Base-by-base conservation (phyloP, 2,113 vertebrate species). In the Condylura cristata region DNA sequence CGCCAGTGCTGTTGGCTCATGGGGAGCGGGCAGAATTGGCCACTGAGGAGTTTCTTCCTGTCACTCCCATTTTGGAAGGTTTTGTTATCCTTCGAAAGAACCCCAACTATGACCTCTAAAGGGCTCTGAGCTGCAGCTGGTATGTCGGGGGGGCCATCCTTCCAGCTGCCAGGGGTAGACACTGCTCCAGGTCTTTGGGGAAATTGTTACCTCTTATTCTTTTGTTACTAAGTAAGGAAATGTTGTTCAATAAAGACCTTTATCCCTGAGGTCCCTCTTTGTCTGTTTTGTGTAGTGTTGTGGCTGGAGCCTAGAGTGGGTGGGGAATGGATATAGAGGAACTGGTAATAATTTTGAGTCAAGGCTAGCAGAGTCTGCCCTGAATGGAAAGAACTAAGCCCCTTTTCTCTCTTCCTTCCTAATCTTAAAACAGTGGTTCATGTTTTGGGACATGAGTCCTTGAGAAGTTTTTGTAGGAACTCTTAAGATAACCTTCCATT, bases 61-160 rank as follows among this genome's bases (percentile, higher is more conserved):
- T 99, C 97, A 99, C 99, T 0, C 99, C 99, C 93, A 99, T 99
- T 94, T 97, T 99, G 87, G 99, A 99, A 97, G 99, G 99, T 83
- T 99, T 99, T 78, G 99, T 99, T 85, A 99, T 99, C 94, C 99
- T 99, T 41, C 99, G 99, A 95, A 99, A 99, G 97, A 99, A 99
- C 96, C 99, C 99, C 89, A 99, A 99, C 98, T 99, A 99, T 0
- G 99, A 99, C 0, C 98, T 99, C 95, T 98, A 95, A 98, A 37
- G 63, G 86, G 17, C 60, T 37, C 12, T 24, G 48, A 78, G 56
- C 82, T 90, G 65, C 58, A 51, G 44, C 58, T 58, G 32, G 16
- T 75, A 12, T 26, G 20, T 68, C 18, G 83, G 83, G 81, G 1
- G 3, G 91, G 87, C 72, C 70, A 3, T 63, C 37, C 4, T 83